Percentiles rank a stretch among this genome's conserved stretches.
Conservation (phyloP, 2,888 invertebrate species). For the Scotopteryx bipunctaria region DNA sequence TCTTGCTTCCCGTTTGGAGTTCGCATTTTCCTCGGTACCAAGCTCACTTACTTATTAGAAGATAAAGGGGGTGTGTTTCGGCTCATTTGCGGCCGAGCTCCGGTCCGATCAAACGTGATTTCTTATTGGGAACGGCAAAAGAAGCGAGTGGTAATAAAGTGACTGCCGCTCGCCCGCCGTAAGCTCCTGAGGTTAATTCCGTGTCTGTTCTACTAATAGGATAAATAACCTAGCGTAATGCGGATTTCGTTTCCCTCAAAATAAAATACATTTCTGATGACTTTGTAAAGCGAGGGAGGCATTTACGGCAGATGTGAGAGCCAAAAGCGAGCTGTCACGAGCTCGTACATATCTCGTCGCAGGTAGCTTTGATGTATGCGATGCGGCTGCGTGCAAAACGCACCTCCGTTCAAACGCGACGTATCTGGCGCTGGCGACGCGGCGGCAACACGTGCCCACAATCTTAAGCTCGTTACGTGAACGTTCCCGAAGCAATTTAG, state of each 20-base stretch:
- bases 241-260: constrained; percentile 37
- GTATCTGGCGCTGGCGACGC: constrained; percentile 55
- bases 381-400: constrained; percentile 40
- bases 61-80: constrained; percentile 79
- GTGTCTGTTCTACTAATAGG: constrained; percentile 53
- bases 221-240: constrained; percentile 49
- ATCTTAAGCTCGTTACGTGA: constrained; percentile 75
- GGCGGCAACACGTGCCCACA: constrained; percentile 68
- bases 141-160: constrained; percentile 61
- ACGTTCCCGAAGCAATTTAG: constrained; percentile 68
- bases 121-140: constrained; percentile 69
- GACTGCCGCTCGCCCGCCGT: constrained; percentile 54
- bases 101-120: constrained; percentile 73
- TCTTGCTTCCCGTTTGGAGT: constrained; percentile 58
- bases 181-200: constrained; percentile 53
- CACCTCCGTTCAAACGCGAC: constrained; percentile 47
- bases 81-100: constrained; percentile 74
- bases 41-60: constrained; percentile 74
- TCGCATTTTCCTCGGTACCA: constrained; percentile 61
- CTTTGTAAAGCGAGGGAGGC: constrained; percentile 34
- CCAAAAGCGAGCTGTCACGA: constrained; percentile 57
- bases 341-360: constrained; percentile 62
- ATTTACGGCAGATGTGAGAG: constrained; percentile 39
- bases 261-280: constrained; percentile 28
- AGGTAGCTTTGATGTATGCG: constrained; percentile 73